These are phyloP conservation scores for Priocnemis perturbator DNA, from an alignment of 2,888 invertebrate genomes.

Conservation along the genomic window DNA sequence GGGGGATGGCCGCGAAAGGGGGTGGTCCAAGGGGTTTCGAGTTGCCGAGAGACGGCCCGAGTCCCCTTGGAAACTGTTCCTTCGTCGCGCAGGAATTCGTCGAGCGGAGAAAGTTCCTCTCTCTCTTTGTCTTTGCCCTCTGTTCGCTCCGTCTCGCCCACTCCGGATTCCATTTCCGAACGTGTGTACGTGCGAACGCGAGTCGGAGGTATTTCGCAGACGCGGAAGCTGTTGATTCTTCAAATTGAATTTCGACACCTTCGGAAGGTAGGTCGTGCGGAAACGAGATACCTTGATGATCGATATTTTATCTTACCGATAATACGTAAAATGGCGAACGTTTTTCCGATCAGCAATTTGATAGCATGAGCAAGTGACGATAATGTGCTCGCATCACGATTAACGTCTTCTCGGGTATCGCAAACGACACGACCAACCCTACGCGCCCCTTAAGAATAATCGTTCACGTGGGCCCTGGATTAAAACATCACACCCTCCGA, in stretches of 20 bases:
- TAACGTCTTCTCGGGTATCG: background rate
- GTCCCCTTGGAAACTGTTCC: slow-evolving; percentile 55
- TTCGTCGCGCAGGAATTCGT: slow-evolving; percentile 41
- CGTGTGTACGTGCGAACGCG: background rate
- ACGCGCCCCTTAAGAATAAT: slow-evolving; percentile 47
- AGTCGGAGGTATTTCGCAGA: too few species aligned
- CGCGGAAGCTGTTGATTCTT: too few species aligned
- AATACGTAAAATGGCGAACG: too few species aligned
- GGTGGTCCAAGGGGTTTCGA: slow-evolving; percentile 37
- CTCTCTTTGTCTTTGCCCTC: slow-evolving; percentile 14
- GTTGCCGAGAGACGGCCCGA: slow-evolving; percentile 46
- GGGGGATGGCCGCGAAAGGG: slow-evolving; percentile 30
- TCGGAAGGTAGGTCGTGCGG: too few species aligned
- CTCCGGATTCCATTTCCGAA: slow-evolving; percentile 29
- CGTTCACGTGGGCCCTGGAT: slow-evolving; percentile 51
- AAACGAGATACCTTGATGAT: background rate
- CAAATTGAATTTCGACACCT: too few species aligned
- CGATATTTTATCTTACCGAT: too few species aligned
- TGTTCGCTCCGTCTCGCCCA: slow-evolving; percentile 10
- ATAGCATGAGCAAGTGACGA: too few species aligned
- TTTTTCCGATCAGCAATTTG: too few species aligned
- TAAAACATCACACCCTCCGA: slow-evolving; percentile 65
- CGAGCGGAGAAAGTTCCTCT: slow-evolving; percentile 18
- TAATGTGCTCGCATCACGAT: background rate
- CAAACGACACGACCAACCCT: too few species aligned